These are phyloP conservation scores for Triops cancriformis DNA, from an alignment of 1,140 invertebrate genomes.

Conservation along the genomic window DNA sequence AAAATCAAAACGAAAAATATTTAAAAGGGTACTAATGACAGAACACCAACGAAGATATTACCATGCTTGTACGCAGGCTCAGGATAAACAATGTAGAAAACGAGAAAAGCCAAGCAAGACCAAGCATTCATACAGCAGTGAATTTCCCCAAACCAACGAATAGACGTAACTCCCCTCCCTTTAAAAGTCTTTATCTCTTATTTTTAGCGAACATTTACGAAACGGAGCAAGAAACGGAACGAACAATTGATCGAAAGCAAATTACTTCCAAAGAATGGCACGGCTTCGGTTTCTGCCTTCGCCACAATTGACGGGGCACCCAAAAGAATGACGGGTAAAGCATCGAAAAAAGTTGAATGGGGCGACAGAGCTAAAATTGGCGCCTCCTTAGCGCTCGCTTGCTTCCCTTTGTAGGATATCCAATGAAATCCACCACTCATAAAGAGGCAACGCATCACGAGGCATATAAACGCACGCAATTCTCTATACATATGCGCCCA, in stretches of 20 bases:
- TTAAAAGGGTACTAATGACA: not conserved
- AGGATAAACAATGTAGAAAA: not conserved
- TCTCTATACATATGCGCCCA: conserved; percentile 38
- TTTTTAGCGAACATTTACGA: not conserved
- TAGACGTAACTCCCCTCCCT: not conserved
- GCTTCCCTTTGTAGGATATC: conserved; percentile 57
- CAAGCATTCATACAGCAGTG: not conserved
- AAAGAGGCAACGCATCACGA: conserved; percentile 64
- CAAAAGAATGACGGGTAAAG: conserved; percentile 67
- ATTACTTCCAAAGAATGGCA: conserved; percentile 83
- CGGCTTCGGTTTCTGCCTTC: conserved; percentile 64
- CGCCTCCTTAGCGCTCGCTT: conserved; percentile 57
- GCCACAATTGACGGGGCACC: conserved; percentile 78
- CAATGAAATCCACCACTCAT: conserved; percentile 68
- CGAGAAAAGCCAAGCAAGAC: conserved; percentile 14
- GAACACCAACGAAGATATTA: not conserved
- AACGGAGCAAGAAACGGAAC: conserved; percentile 17
- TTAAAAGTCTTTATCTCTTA: not conserved
- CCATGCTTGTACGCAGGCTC: not conserved
- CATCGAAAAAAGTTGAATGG: conserved; percentile 85
- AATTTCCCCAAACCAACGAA: conserved; percentile 4
- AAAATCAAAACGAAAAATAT: not conserved
- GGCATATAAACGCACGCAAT: conserved; percentile 51
- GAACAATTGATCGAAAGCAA: conserved; percentile 12
- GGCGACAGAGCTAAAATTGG: conserved; percentile 79